Percentiles rank a stretch among this genome's conserved stretches.
Evolutionary conservation across 2,888 invertebrate species (phyloP).

Genomic region (Ormyrus rosae): DNA sequence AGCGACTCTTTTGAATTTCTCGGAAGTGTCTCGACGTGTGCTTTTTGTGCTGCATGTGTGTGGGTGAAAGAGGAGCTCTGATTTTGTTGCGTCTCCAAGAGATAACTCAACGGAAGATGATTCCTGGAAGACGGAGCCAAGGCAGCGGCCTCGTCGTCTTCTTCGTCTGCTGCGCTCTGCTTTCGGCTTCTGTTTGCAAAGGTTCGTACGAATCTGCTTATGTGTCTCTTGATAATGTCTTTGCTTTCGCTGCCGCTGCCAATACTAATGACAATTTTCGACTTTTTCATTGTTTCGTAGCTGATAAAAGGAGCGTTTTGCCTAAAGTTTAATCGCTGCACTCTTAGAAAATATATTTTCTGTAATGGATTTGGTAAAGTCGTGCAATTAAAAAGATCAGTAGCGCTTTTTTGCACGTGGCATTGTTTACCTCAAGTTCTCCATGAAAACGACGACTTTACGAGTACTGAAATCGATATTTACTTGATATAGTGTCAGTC

Average conservation of each 20-base stretch:
- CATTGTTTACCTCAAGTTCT: constrained; percentile 11
- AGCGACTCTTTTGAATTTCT: constrained; percentile 17
- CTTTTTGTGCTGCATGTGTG: constrained; percentile 35
- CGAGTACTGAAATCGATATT: too few species aligned
- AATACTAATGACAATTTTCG: background rate
- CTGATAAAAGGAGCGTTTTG: too few species aligned
- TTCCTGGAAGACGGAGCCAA: constrained; percentile 32
- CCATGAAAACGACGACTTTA: too few species aligned
- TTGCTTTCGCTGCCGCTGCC: background rate
- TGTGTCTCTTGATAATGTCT: background rate
- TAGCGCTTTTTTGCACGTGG: constrained; percentile 33
- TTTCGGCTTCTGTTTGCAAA: constrained; percentile 42
- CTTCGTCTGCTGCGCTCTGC: constrained; percentile 21
- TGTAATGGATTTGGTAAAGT: too few species aligned
- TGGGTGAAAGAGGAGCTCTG: constrained; percentile 7
- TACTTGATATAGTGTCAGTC: too few species aligned
- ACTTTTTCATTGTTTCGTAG: background rate
- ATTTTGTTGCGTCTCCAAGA: constrained; percentile 7
- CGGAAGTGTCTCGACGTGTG: background rate
- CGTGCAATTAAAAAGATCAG: too few species aligned
- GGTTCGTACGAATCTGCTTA: constrained; percentile 30
- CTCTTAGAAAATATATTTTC: too few species aligned
- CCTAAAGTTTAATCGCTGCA: too few species aligned
- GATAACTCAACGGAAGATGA: constrained; percentile 35
- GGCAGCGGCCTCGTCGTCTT: constrained; percentile 4